Evolutionary conservation across 2,888 invertebrate genomes (phyloP), one percentile per base, ranked within the genome.

Genomic region (Coleophora deauratella): DNA sequence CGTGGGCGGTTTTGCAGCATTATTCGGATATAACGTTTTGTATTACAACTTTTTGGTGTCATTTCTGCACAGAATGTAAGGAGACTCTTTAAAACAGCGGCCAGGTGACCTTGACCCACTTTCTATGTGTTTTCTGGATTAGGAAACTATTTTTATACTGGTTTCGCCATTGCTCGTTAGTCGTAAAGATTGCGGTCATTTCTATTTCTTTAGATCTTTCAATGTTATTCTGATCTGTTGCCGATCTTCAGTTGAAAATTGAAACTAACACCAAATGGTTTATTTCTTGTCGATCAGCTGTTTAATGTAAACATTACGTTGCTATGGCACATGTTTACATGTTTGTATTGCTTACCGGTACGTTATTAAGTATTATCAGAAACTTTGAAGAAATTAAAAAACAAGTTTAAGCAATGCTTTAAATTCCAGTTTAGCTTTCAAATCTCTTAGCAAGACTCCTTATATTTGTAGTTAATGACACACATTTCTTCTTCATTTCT

Each of bases 61-160:
- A 48, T 49, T 48, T 30, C 37, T 11, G n/a, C 27, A 4, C 13
- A n/a, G n/a, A 12, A 6, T 34, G 9, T 13, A 11, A 7, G n/a
- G 34, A 13, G 11, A 15, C 21, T 14, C 52, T 52, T 54, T 54
- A 48, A 55, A 47, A 49, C 56, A 51, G 47, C 36, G 45, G 39
- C 37, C 13, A 42, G 64, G 52, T 84, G 82, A 78, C 82, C 82
- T 84, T 84, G 82, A 84, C 82, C 82, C 55, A 72, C 49, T 62
- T 72, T 52, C 45, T 49, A 49, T 48, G 43, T 40, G 44, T 37
- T 43, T 42, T 40, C 9, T 36, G 46, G 44, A 51, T 48, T 49
- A 47, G 14, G 12, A 32, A 40, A 35, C 39, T 50, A 42, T 28
- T 44, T 43, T 44, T 52, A 43, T 39, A 33, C 14, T 37, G 40